phyloP scores from a whole-genome alignment of 2,797 vertebrate genomes.

The Triplophysa bombifrons region DNA sequence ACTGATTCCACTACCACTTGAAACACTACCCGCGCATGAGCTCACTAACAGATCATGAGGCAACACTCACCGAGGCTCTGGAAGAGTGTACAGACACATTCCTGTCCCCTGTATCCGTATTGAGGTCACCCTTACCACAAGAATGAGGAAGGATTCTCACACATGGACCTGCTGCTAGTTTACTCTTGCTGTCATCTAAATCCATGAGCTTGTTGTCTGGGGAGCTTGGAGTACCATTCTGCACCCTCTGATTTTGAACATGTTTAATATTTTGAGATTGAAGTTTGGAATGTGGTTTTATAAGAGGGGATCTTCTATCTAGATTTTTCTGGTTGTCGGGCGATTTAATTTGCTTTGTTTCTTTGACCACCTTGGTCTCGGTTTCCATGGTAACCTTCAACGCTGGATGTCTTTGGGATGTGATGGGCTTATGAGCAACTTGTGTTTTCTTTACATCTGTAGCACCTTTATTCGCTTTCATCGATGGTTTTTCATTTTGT shows the following conservation, averaged over 20 bases:
- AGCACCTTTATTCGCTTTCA: not conserved
- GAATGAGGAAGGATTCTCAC: constrained; percentile 36
- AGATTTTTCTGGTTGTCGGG: constrained; percentile 3
- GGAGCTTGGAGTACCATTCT: not conserved
- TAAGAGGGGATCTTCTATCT: not conserved
- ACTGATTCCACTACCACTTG: constrained; percentile 67
- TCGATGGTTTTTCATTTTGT: not conserved
- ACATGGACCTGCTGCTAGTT: constrained; percentile 4
- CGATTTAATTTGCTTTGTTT: not conserved
- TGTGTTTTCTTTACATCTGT: not conserved
- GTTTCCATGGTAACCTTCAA: constrained; percentile 15
- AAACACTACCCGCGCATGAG: constrained; percentile 71
- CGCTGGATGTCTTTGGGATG: not conserved
- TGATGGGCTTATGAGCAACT: not conserved
- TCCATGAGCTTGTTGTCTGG: not conserved
- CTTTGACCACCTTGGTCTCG: not conserved
- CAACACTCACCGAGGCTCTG: constrained; percentile 42
- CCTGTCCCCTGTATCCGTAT: constrained; percentile 24
- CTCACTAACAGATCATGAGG: constrained; percentile 71
- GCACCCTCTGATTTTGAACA: constrained; percentile 3
- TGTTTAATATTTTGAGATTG: constrained; percentile 7
- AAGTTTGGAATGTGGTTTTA: constrained; percentile 4
- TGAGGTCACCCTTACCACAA: constrained; percentile 31
- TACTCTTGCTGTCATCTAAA: constrained; percentile 20
- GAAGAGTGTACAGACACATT: constrained; percentile 22